phyloP scores from a whole-genome alignment of 2,797 vertebrate species.

The Sylvia borin region DNA sequence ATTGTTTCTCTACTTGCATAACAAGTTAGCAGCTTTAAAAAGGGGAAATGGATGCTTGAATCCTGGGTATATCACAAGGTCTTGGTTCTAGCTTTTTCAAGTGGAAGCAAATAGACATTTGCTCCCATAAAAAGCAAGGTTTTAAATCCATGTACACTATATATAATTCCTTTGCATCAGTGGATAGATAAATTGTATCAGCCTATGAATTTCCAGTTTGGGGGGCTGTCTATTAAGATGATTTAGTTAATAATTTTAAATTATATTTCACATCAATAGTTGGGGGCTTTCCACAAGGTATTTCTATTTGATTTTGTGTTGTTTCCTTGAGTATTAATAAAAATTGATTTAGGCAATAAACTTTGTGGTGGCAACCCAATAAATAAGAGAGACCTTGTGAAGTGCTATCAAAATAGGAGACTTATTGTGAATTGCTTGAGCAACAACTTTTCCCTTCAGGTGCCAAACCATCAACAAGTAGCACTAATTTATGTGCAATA shows the following conservation, averaged over 20 bases:
- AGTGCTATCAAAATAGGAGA: neutral
- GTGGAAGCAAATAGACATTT: neutral
- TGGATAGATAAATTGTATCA: neutral
- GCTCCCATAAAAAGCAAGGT: neutral
- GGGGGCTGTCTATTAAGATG: neutral
- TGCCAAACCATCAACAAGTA: neutral
- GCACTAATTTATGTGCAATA: neutral
- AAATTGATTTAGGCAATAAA: slow-evolving; percentile 14
- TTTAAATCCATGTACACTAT: neutral
- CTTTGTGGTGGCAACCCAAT: neutral
- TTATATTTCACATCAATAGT: neutral
- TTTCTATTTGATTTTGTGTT: neutral
- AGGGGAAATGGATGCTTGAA: neutral
- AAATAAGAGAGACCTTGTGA: neutral
- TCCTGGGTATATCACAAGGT: neutral
- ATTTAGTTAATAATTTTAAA: neutral
- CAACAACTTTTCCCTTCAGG: neutral
- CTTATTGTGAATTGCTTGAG: neutral
- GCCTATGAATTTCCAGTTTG: neutral
- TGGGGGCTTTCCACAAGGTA: neutral
- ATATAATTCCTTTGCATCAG: neutral
- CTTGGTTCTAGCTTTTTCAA: neutral
- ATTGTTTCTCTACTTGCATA: neutral
- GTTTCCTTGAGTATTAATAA: slow-evolving; percentile 21
- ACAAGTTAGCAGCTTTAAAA: neutral